Evolutionary conservation across 2,113 vertebrate genomes (phyloP), one percentile per base, ranked within the genome.

Genomic region (Bubo bubo): DNA sequence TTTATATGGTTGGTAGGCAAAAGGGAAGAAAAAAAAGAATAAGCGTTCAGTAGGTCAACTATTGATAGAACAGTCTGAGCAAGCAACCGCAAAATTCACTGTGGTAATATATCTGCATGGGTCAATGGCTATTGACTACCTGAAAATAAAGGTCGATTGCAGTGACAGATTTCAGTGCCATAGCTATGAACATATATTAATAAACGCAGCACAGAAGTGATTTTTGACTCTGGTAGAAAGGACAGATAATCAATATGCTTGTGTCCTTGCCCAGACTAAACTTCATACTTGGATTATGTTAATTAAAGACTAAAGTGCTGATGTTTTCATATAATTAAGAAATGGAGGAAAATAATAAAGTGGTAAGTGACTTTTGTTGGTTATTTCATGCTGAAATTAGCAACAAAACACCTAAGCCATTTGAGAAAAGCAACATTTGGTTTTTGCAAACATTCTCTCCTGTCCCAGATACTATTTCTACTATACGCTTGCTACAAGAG

Each of bases 201-300:
- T 97, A 96, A 93, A 97, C 39, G 66, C 43, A 92, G 79, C 88
- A 88, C 79, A 90, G 64, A 96, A 93, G 82, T 97, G 96, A 97
- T 96, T 97, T 81, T 93, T 97, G 94, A 97, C 91, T 95, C 81
- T 22, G 53, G 49, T 79, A 59, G 41, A 89, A 88, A 94, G 67
- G 95, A 95, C 95, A 98, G 94, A 67, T 96, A 97, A 97, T 98
- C 98, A 94, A 98, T 98, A 97, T 15, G 26, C 14, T 67, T 79
- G 32, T 84, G 93, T 97, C 93, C 79, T 96, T 97, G 85, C 66
- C 28, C 71, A 79, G 84, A 85, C 74, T 98, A 94, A 96, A 96
- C 94, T 96, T 84, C 94, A 45, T 97, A 94, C 74, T 97, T 97
- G 79, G 71, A 97, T 97, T 97, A 97, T 97, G 66, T 68, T 97